These are phyloP conservation scores for Cryptomyrus ogoouensis DNA, from an alignment of 2,113 vertebrate genomes.

Conservation along the genomic window DNA sequence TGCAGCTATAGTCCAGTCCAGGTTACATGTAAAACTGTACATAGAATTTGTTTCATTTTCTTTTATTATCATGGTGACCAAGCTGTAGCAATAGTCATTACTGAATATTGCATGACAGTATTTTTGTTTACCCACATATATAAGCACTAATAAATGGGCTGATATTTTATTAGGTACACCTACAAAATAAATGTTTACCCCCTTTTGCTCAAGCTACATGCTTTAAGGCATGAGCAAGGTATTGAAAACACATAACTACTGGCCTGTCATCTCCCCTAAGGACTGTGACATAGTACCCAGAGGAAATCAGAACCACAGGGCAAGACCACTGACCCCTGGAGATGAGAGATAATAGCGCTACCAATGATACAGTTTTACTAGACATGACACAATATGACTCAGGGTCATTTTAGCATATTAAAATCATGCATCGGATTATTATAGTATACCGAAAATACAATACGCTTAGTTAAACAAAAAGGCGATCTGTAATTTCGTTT, in stretches of 20 bases:
- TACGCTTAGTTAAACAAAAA: not conserved
- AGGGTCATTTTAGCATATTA: not conserved
- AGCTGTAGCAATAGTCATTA: not conserved
- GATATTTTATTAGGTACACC: not conserved
- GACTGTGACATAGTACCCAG: not conserved
- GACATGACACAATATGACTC: not conserved
- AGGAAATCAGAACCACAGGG: not conserved
- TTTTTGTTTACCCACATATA: not conserved
- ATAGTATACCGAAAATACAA: not conserved
- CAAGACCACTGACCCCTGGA: not conserved
- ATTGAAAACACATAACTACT: not conserved
- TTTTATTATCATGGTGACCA: not conserved
- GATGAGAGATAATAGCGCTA: not conserved
- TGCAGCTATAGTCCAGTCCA: not conserved
- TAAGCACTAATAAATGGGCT: not conserved
- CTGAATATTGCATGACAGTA: not conserved
- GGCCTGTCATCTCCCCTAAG: not conserved
- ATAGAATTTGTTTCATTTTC: not conserved
- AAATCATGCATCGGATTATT: too few relatives aligned
- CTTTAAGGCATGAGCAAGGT: not conserved
- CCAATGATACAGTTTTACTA: not conserved
- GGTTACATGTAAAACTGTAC: not conserved
- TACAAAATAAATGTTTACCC: not conserved
- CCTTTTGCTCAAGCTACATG: not conserved
- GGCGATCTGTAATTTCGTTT: not conserved